Percentiles rank a stretch among this genome's conserved stretches.
Conservation (phyloP, 2,797 vertebrate genomes). For the Cynopterus sphinx region DNA sequence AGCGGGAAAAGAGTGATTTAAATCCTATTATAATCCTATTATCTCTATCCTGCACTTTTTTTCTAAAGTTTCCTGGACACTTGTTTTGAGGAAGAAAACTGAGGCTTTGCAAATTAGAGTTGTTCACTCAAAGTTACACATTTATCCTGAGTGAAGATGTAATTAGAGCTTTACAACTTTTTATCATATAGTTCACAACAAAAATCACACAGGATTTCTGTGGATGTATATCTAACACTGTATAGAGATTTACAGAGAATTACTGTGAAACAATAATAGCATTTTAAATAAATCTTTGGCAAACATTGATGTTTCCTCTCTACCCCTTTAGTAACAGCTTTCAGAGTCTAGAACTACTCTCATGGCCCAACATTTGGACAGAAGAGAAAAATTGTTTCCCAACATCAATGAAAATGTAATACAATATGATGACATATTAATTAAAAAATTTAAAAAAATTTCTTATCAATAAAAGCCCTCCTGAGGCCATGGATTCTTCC, state of each 20-base stretch:
- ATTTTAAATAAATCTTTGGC: background rate
- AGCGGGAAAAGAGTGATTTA: background rate
- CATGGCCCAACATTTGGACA: background rate
- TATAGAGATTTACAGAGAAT: background rate
- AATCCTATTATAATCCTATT: background rate
- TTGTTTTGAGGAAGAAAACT: background rate
- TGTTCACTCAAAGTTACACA: background rate
- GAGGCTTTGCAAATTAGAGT: background rate
- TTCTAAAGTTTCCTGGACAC: background rate
- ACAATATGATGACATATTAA: background rate
- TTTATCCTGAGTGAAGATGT: background rate
- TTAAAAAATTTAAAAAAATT: background rate
- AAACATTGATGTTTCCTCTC: background rate
- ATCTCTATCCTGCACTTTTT: background rate
- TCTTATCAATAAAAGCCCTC: background rate
- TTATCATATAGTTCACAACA: slow-evolving; percentile 11
- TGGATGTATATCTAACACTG: background rate
- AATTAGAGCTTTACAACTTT: background rate
- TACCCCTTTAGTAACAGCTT: background rate
- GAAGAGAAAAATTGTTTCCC: background rate
- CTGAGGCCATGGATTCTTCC: slow-evolving; percentile 12
- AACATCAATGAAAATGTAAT: background rate
- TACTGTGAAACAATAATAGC: background rate
- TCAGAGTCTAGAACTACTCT: background rate
- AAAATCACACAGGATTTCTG: background rate